Conservation (phyloP, 2,888 invertebrate species). For the Microplitis manilae region DNA sequence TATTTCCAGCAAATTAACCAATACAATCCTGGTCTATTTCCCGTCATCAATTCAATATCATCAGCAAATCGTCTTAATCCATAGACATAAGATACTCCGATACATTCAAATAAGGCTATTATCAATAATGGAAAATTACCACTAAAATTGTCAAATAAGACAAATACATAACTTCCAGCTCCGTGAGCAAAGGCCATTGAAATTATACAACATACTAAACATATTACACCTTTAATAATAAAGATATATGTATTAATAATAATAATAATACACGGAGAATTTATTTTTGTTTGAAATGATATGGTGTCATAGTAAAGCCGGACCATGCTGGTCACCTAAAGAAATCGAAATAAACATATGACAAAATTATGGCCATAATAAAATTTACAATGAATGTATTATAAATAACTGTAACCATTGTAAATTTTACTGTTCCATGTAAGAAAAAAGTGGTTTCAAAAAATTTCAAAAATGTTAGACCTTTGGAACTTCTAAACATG, state of each 20-base stretch:
- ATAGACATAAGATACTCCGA: slow-evolving; percentile 94
- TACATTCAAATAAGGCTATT: slow-evolving; percentile 93
- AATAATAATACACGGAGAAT: too few species aligned
- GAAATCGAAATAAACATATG: background rate
- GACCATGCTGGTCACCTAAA: background rate
- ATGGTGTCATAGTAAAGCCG: too few species aligned
- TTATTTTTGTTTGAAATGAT: too few species aligned
- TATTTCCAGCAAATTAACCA: slow-evolving; percentile 98
- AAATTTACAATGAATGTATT: too few species aligned
- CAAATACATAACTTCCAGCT: slow-evolving; percentile 93
- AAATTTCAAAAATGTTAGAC: too few species aligned
- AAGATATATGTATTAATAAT: background rate
- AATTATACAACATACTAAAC: slow-evolving; percentile 85
- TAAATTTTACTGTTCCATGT: too few species aligned
- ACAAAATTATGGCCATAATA: too few species aligned
- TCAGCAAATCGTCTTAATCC: slow-evolving; percentile 94
- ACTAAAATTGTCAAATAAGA: slow-evolving; percentile 94
- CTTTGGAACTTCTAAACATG: too few species aligned
- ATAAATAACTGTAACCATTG: too few species aligned
- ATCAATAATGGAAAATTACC: slow-evolving; percentile 94
- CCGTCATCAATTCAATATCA: slow-evolving; percentile 96
- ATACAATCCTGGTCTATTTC: slow-evolving; percentile 88
- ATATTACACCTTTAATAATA: slow-evolving; percentile 75
- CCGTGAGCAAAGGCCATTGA: slow-evolving; percentile 95
- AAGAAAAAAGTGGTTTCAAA: too few species aligned